These are phyloP conservation scores for Macrophya annulata DNA, from an alignment of 2,888 invertebrate genomes.

Conservation along the genomic window DNA sequence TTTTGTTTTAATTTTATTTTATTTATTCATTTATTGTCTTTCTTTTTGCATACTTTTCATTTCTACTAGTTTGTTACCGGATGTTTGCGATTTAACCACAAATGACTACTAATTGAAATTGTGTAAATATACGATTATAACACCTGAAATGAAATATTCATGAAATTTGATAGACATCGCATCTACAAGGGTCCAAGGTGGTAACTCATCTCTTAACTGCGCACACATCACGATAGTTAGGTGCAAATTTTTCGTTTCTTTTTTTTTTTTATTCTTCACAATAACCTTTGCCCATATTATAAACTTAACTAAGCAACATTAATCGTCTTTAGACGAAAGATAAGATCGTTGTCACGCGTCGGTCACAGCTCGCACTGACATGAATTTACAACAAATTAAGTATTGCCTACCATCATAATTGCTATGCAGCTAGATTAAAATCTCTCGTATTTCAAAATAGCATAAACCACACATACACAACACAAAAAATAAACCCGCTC, in stretches of 20 bases:
- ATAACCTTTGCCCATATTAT: background rate
- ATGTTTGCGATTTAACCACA: background rate
- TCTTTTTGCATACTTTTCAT: background rate
- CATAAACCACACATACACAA: conserved; percentile 5
- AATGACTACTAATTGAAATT: conserved; percentile 46
- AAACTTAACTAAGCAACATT: background rate
- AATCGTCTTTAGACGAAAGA: conserved; percentile 1
- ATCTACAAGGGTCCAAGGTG: conserved; percentile 18
- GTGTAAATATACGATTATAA: background rate
- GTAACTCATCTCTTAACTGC: conserved; percentile 11
- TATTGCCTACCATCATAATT: background rate
- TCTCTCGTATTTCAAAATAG: conserved; percentile 32
- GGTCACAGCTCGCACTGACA: background rate
- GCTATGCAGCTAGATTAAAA: background rate
- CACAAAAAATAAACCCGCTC: conserved; percentile 11
- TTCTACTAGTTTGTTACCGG: background rate
- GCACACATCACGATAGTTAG: background rate
- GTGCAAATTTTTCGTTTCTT: background rate
- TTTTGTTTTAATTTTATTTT: too few species aligned
- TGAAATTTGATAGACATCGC: conserved; percentile 37
- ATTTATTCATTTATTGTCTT: too few species aligned
- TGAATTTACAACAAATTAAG: conserved; percentile 24
- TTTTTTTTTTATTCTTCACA: too few species aligned
- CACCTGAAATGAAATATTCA: conserved; percentile 45
- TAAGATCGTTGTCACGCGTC: background rate